Conservation (phyloP, 2,113 vertebrate genomes). For the Motacilla alba region DNA sequence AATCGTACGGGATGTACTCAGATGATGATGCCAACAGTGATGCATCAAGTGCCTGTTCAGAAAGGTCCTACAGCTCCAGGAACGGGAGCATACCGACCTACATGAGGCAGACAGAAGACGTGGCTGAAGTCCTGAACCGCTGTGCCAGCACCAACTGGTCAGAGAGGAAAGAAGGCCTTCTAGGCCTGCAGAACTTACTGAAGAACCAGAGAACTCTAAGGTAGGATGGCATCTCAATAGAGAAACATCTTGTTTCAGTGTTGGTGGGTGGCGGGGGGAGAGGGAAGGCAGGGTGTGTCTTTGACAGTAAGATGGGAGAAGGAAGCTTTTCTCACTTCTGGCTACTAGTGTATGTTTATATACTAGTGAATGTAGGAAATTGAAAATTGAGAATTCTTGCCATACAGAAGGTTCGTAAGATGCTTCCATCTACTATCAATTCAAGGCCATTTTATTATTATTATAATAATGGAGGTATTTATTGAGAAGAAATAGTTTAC, state of each 20-base stretch:
- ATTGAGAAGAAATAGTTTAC: not conserved
- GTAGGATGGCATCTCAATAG: conserved; percentile 31
- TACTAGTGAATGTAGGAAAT: not conserved
- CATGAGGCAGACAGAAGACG: conserved; percentile 95
- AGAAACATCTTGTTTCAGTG: not conserved
- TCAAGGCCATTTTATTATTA: not conserved
- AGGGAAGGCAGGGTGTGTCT: not conserved
- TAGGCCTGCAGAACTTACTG: conserved; percentile 90
- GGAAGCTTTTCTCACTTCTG: not conserved
- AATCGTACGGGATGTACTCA: conserved; percentile 91
- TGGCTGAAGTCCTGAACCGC: conserved; percentile 94
- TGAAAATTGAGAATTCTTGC: not conserved
- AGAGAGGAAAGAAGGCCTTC: conserved; percentile 92
- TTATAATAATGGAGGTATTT: not conserved
- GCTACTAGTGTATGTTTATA: not conserved
- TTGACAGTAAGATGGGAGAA: not conserved
- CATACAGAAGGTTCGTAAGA: not conserved
- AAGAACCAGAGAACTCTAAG: conserved; percentile 95
- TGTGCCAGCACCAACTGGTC: conserved; percentile 98
- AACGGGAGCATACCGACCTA: conserved; percentile 94
- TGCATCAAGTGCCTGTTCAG: conserved; percentile 93
- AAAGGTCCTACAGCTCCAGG: conserved; percentile 92
- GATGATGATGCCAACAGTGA: conserved; percentile 97
- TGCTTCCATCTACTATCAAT: not conserved
- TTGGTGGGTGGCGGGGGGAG: too few species aligned